Conservation (phyloP, 2,888 invertebrate species). For the Drosophila buzzatii region DNA sequence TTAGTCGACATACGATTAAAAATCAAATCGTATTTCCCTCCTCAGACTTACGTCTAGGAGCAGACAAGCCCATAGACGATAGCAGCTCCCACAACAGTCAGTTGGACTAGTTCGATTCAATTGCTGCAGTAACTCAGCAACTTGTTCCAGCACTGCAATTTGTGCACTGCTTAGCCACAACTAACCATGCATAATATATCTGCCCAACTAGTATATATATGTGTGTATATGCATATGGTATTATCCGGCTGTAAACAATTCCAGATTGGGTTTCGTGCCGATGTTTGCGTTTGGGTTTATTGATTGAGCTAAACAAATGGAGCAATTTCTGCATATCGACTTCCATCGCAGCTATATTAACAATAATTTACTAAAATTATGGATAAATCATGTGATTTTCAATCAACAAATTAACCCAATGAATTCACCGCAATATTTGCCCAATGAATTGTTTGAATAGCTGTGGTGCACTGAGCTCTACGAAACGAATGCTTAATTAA, state of each 20-base stretch:
- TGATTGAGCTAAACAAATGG: conserved; percentile 20
- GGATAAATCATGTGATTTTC: conserved; percentile 42
- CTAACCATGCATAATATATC: not conserved
- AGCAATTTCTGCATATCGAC: conserved; percentile 12
- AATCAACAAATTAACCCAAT: conserved; percentile 73
- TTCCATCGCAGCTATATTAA: conserved; percentile 16
- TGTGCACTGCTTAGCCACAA: not conserved
- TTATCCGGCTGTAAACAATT: conserved; percentile 5
- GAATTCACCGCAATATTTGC: conserved; percentile 67
- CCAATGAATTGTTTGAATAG: conserved; percentile 52
- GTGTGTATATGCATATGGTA: not conserved
- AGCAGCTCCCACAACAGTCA: not conserved
- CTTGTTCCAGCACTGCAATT: not conserved
- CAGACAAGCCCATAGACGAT: not conserved
- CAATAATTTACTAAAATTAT: conserved; percentile 62
- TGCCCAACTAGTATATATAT: no score
- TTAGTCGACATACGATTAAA: no score
- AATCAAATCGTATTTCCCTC: no score
- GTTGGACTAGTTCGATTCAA: not conserved
- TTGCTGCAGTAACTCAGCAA: not conserved
- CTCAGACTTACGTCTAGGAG: no score
- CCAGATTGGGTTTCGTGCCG: not conserved
- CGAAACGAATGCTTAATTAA: conserved; percentile 71
- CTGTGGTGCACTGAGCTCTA: conserved; percentile 22
- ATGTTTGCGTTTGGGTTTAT: conserved; percentile 6